phyloP scores from a whole-genome alignment of 2,113 vertebrate genomes.

The Aepyceros melampus region DNA sequence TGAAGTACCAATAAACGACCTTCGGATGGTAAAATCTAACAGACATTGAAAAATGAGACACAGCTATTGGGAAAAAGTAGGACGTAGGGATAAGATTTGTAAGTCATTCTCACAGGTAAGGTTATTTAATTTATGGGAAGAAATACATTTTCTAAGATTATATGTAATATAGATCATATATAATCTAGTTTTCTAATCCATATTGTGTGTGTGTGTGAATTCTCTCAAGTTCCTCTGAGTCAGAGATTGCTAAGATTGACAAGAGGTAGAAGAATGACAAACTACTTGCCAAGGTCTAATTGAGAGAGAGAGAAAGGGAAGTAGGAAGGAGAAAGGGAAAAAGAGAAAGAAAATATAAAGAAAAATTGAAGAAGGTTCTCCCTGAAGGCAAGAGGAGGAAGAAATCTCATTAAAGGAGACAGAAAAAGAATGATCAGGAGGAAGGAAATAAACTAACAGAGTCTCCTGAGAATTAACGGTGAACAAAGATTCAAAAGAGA shows the following conservation, averaged over 20 bases:
- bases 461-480: not conserved
- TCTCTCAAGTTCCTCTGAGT: not conserved
- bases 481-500: not conserved
- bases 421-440: not conserved
- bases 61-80: not conserved
- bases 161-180: not conserved
- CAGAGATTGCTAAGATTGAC: not conserved
- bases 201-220: not conserved
- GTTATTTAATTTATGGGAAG: not conserved
- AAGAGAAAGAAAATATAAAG: not conserved
- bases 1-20: not conserved
- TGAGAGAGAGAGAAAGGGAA: not conserved
- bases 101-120: not conserved
- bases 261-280: not conserved
- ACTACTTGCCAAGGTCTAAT: not conserved
- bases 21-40: not conserved
- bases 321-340: not conserved
- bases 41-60: not conserved
- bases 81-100: not conserved
- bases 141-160: not conserved
- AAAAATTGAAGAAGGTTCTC: not conserved
- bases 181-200: not conserved
- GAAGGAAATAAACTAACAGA: not conserved
- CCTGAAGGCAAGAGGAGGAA: not conserved
- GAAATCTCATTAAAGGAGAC: not conserved